Evolutionary conservation across 2,888 invertebrate species (phyloP).

Genomic region (Subacronicta megacephala): DNA sequence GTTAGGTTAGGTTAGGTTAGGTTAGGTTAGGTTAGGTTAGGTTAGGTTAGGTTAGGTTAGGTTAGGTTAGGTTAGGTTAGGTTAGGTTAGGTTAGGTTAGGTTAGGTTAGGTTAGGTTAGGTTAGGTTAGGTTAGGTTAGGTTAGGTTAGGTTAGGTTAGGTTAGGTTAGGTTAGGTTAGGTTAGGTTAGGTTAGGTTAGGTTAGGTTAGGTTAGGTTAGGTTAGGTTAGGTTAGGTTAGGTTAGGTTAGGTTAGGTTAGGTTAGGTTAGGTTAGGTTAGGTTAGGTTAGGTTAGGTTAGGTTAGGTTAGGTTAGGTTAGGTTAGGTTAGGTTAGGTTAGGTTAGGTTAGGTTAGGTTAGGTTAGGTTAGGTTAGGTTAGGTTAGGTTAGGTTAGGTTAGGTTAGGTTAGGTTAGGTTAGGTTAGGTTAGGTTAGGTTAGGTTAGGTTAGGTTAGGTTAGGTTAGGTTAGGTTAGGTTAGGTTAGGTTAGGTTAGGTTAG

Average conservation of each 20-base stretch:
- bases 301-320: conserved; percentile 8
- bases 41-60: too few relatives aligned
- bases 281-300: conserved; percentile 8
- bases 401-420: conserved; percentile 8
- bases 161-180: conserved; percentile 23
- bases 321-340: conserved; percentile 8
- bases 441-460: conserved; percentile 8
- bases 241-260: conserved; percentile 8
- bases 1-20: too few relatives aligned
- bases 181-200: conserved; percentile 22
- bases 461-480: conserved; percentile 8
- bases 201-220: conserved; percentile 8
- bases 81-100: too few relatives aligned
- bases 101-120: conserved; percentile 23
- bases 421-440: conserved; percentile 8
- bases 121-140: conserved; percentile 21
- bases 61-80: too few relatives aligned
- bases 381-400: conserved; percentile 8
- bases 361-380: conserved; percentile 8
- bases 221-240: conserved; percentile 8
- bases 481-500: conserved; percentile 8
- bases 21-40: too few relatives aligned
- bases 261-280: conserved; percentile 8
- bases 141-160: conserved; percentile 11
- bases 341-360: conserved; percentile 8